phyloP scores from a whole-genome alignment of 2,888 invertebrate species.

The Byasa hedistus region DNA sequence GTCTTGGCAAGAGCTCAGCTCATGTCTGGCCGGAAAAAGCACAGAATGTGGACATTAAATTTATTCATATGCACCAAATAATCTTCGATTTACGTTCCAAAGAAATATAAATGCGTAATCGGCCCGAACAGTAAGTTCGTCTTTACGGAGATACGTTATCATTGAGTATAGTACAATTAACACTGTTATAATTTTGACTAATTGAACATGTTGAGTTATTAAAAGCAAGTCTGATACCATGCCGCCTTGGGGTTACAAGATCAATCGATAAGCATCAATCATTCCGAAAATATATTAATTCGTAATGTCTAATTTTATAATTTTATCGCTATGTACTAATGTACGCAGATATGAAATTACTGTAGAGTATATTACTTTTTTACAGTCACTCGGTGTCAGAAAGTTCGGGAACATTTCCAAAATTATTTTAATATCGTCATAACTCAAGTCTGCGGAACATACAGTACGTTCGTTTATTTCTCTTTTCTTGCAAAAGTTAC shows the following conservation, averaged over 20 bases:
- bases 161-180: constrained; percentile 6
- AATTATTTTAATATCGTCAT: constrained; percentile 22
- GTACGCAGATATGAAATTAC: constrained; percentile 11
- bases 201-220: constrained; percentile 30
- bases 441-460: constrained; percentile 2
- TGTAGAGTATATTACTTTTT: constrained; percentile 16
- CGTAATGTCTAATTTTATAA: constrained; percentile 41
- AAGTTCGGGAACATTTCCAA: constrained; percentile 10
- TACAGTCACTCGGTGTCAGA: constrained; percentile 8
- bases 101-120: constrained; percentile 16
- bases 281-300: constrained; percentile 53
- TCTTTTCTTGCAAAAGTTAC: constrained; percentile 3
- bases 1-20: constrained; percentile 26
- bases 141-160: constrained; percentile 24
- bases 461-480: neutral
- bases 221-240: constrained; percentile 40
- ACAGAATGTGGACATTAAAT: constrained; percentile 22
- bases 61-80: constrained; percentile 24
- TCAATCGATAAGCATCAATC: constrained; percentile 56
- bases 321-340: constrained; percentile 16
- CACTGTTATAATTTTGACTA: constrained; percentile 26
- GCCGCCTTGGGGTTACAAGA: constrained; percentile 56
- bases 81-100: constrained; percentile 18
- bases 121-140: constrained; percentile 10
- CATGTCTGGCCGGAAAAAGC: constrained; percentile 25